Conservation (phyloP, 2,113 vertebrate genomes). For the Nesogale talazaci region DNA sequence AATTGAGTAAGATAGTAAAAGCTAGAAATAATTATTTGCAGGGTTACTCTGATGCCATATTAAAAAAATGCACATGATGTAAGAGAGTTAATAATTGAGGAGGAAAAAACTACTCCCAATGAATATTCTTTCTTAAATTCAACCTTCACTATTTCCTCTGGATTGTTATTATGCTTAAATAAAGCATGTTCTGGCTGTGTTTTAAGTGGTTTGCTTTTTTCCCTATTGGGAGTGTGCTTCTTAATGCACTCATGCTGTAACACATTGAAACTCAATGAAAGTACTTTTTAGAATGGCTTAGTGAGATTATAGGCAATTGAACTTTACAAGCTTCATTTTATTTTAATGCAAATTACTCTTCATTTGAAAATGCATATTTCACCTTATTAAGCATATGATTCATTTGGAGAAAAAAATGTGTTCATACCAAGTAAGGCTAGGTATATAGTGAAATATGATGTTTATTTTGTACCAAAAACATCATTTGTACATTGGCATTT, state of each 20-base stretch:
- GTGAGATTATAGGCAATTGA: slow-evolving; percentile 70
- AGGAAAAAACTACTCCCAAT: neutral
- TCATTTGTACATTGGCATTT: neutral
- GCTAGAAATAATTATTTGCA: neutral
- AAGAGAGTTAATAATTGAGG: neutral
- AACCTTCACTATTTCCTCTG: slow-evolving; percentile 1
- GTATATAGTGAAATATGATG: slow-evolving; percentile 40
- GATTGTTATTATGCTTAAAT: slow-evolving; percentile 35
- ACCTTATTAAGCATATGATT: slow-evolving; percentile 75
- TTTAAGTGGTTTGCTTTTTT: neutral
- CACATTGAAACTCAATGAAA: slow-evolving; percentile 39
- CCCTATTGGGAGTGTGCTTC: neutral
- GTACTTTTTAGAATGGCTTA: slow-evolving; percentile 58
- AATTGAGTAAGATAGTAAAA: neutral
- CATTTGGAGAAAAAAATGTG: slow-evolving; percentile 11
- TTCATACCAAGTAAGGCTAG: slow-evolving; percentile 46
- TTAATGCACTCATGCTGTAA: slow-evolving; percentile 24
- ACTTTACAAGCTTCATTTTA: slow-evolving; percentile 77
- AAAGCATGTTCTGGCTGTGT: neutral
- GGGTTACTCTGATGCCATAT: neutral
- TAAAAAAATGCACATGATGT: neutral
- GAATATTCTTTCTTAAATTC: neutral
- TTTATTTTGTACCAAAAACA: slow-evolving; percentile 35
- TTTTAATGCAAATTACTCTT: slow-evolving; percentile 77
- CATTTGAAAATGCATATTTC: slow-evolving; percentile 72